Evolutionary conservation across 2,888 invertebrate species (phyloP), one percentile per base, ranked within the genome.

Genomic region (Gymnosoma rotundatum): DNA sequence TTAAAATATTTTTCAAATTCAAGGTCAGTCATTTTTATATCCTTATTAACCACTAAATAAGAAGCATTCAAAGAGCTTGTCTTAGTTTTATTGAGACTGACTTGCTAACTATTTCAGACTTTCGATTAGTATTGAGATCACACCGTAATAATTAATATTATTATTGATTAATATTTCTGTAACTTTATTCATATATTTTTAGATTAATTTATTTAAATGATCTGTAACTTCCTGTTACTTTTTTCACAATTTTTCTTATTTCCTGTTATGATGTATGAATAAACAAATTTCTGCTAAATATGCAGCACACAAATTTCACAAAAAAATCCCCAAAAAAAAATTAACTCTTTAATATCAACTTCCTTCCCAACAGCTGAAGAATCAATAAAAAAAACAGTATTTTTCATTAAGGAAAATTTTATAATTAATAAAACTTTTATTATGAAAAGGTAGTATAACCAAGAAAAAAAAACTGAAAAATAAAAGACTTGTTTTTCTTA

Each of bases 371-470:
- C 79, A 73, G 79, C 58, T 79, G 79, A 52, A 73, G 54, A 73
- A 67, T 66, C 67, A 45, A 73, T 73, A 80, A 67, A 73, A 54
- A n/a, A n/a, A n/a, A n/a, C n/a, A 32, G 9, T 63, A 12, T 61
- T 18, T 50, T 38, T 58, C 12, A 12, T 48, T 21, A 54, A 32
- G 5, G 8, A 10, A 42, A 63, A 45, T 54, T 36, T 61, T 78
- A n/a, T 54, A 32, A 63, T 63, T 56, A 36, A 63, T 78, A 14
- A 66, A 2, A 18, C 14, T 72, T 64, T 18, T 50, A 58, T 56
- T 45, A 36, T 38, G 9, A 32, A 20, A 18, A 42, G 38, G 10
- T 7, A 7, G 1, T 25, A 32, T 5, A 32, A 42, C 1, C 1
- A 3, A 32, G 9, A 42, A 16, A 63, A 6, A 32, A 32, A 32